phyloP scores from a whole-genome alignment of 2,888 invertebrate species.

The Chouioia cunea region DNA sequence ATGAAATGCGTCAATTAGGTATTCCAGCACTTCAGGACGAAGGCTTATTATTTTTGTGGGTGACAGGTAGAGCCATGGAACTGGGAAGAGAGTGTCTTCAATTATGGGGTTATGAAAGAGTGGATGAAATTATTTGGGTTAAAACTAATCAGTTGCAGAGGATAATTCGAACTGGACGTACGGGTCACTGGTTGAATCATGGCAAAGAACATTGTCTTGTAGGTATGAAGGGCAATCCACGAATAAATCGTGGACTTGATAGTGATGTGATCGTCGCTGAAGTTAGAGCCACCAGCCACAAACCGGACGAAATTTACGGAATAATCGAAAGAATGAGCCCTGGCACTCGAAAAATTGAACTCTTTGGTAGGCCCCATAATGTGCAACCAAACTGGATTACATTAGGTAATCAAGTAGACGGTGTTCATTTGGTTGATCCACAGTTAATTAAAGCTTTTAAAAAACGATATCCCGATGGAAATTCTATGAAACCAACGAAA shows the following conservation, averaged over 20 bases:
- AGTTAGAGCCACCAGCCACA: slow-evolving; percentile 97
- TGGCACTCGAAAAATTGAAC: slow-evolving; percentile 95
- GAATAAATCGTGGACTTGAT: slow-evolving; percentile 92
- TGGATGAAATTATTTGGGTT: slow-evolving; percentile 98
- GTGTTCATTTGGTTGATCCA: slow-evolving; percentile 92
- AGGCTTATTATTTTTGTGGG: slow-evolving; percentile 97
- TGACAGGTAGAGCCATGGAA: slow-evolving; percentile 97
- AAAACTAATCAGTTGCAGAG: slow-evolving; percentile 98
- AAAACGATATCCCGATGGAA: slow-evolving; percentile 93
- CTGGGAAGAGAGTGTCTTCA: slow-evolving; percentile 94
- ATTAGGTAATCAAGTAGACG: slow-evolving; percentile 96
- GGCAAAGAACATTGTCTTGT: slow-evolving; percentile 98
- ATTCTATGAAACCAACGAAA: slow-evolving; percentile 72
- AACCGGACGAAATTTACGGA: slow-evolving; percentile 98
- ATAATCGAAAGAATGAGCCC: slow-evolving; percentile 97
- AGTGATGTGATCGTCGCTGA: slow-evolving; percentile 99
- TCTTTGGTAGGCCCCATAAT: slow-evolving; percentile 97
- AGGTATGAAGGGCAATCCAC: slow-evolving; percentile 95
- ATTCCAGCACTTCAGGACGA: slow-evolving; percentile 96
- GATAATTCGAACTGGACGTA: slow-evolving; percentile 95
- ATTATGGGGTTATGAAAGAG: slow-evolving; percentile 96
- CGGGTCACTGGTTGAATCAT: slow-evolving; percentile 98
- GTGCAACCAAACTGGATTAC: slow-evolving; percentile 99
- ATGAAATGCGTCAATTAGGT: slow-evolving; percentile 96
- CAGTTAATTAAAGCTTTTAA: slow-evolving; percentile 90